A percentile compares a stretch with the other conserved stretches of the same genome.
Evolutionary conservation across 2,797 vertebrate species (phyloP).

Genomic region (Gymnopithys bicolor): DNA sequence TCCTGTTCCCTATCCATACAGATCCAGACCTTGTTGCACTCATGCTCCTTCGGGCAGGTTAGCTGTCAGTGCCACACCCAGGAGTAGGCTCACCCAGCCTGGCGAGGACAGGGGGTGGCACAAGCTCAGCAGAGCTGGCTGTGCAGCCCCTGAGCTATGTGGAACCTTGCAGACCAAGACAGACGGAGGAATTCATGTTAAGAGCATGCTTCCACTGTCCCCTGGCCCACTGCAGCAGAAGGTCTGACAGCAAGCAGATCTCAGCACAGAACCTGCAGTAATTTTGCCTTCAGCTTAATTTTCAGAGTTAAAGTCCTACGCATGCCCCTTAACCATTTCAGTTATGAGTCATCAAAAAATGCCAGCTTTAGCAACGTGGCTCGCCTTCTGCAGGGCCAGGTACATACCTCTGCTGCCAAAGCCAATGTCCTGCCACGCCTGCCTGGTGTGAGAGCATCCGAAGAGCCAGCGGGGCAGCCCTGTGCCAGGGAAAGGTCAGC

Average conservation of each 20-base stretch:
- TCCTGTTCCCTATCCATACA: fast-evolving
- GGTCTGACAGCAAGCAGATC: neutral
- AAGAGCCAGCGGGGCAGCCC: neutral
- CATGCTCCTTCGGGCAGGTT: neutral
- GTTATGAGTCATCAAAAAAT: neutral
- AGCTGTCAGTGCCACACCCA: fast-evolving
- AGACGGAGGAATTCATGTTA: neutral
- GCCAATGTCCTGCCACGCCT: neutral
- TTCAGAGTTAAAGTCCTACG: neutral
- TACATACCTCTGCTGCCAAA: neutral
- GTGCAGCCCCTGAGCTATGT: fast-evolving
- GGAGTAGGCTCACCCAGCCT: neutral
- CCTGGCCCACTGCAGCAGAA: neutral
- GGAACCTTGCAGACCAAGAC: neutral
- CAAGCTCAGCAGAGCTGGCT: neutral
- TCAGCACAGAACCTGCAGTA: neutral
- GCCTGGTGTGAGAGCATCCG: neutral
- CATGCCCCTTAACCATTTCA: neutral
- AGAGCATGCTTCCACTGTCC: neutral
- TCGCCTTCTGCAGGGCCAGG: neutral
- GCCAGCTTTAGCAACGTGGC: neutral
- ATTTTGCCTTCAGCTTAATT: neutral
- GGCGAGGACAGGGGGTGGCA: neutral
- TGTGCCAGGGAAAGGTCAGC: neutral
- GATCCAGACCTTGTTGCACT: neutral